Evolutionary conservation across 1,140 invertebrate genomes (phyloP).

Genomic region (Orussus abietinus): DNA sequence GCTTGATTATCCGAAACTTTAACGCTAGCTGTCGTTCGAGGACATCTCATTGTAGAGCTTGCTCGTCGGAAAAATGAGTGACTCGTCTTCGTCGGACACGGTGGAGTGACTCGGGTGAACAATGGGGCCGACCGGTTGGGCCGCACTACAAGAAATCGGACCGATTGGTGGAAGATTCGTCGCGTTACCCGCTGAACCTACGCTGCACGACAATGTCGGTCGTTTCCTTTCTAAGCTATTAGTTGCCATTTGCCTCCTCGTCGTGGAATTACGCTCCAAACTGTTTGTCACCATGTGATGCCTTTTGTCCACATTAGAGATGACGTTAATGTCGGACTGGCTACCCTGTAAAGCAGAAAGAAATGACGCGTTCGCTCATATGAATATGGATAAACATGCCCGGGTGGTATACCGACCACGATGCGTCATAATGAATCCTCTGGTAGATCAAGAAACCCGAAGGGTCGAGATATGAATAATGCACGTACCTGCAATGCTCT

Average conservation of each 20-base stretch:
- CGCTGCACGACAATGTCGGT: constrained; percentile 34
- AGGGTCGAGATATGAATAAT: neutral
- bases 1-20: too few relatives aligned
- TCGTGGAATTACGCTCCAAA: constrained; percentile 47
- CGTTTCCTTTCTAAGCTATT: constrained; percentile 50
- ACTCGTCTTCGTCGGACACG: constrained; percentile 33
- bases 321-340: constrained; percentile 29
- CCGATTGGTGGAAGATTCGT: constrained; percentile 47
- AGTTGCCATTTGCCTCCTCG: constrained; percentile 42
- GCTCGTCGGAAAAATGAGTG: constrained; percentile 30
- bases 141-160: constrained; percentile 46
- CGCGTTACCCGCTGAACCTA: constrained; percentile 31
- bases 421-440: too few relatives aligned
- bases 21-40: constrained; percentile 49
- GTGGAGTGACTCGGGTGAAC: constrained; percentile 42
- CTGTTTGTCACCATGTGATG: constrained; percentile 51
- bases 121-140: constrained; percentile 44
- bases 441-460: too few relatives aligned
- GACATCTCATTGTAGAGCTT: constrained; percentile 38
- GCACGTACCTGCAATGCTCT: constrained; percentile 36
- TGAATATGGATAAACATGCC: neutral
- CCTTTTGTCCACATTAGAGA: constrained; percentile 44
- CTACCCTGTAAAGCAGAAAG: constrained; percentile 29
- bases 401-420: neutral
- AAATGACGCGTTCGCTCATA: too few relatives aligned